Evolutionary conservation across 1,140 invertebrate species (phyloP), one percentile per base, ranked within the genome.

Genomic region (Drosophila auraria): DNA sequence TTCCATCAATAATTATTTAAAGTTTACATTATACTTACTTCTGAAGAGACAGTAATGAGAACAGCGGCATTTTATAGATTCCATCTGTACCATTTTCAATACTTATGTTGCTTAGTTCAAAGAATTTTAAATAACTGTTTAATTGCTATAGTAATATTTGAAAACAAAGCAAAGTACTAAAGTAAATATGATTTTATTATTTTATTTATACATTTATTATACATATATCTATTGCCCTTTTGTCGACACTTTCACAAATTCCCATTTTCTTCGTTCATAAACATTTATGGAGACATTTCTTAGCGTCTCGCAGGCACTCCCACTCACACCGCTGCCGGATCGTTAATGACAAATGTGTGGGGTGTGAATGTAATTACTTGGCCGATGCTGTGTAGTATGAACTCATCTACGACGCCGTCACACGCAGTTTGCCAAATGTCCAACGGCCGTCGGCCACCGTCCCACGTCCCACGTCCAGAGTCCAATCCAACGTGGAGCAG

Each of bases 331-430:
- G 44, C 45, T 38, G 14, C 12, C 63, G 49, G 53, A 71, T 54
- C 58, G 72, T 69, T 72, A 61, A 58, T 74, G 78, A 79, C 82
- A 82, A 78, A 68, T 82, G 77, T 20, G 20, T 79, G 58, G 50
- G 75, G 64, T 86, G 82, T 62, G 51, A 59, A 69, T 72, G 60
- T 87, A 87, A 87, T 87, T 87, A 87, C 83, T 86, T 63, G 70
- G 45, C 56, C 58, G 42, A 71, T 73, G 53, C 36, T 79, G 58
- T 87, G 58, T 50, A 42, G 61, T 59, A 83, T 83, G 58, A 71
- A 80, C 47, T 49, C 58, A 63, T 68, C 69, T 77, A 63, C 63
- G 54, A 59, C 66, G 71, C 59, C 60, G 64, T 79, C 69, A 74
- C 63, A 66, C 68, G 68, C 74, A 69, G 50, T 80, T 74, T 62